Base-by-base conservation (phyloP, 1,140 invertebrate genomes). In the Metaphire vulgaris region DNA sequence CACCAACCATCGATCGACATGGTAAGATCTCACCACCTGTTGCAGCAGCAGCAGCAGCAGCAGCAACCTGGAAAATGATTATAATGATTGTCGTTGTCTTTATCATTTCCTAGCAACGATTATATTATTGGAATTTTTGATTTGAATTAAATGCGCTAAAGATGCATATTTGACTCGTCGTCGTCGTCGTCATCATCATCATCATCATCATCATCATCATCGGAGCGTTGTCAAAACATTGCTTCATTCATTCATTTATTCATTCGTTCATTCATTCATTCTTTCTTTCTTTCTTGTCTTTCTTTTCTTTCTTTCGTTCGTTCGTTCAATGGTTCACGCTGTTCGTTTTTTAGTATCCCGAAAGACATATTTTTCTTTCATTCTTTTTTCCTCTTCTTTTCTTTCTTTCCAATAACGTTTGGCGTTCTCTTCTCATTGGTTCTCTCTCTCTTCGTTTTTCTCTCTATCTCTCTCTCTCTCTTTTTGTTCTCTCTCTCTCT, bases 361-460 rank as follows among this genome's bases (percentile, higher is more conserved):
- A 56, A 21, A 95, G 95, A 87, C 96, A 98, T 88, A 89, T 98
- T 78, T 98, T 98, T 73, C 31, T 1, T 21, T 72, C n/a, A 2
- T 12, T 72, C n/a, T 30, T 12, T 72, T 15, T 30, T 12, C 33
- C n/a, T 30, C 12, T 72, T 6, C 6, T 12, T 72, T 15, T 30
- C 16, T 69, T 6, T 69, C n/a, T 69, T 6, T 69, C 12, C 28
- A 31, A 6, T 26, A 6, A 6, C 6, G n/a, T 26, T 26, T 31
- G n/a, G 2, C n/a, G 6, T 2, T 28, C 30, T 69, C 2, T 69
- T 69, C n/a, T 28, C 30, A 14, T 69, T 31, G 6, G 2, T 14
- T 69, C 67, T 28, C n/a, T 69, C 28, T 65, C 26, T 28, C 1
- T 33, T 56, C 34, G 68, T 77, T 56, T 77, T 2, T 12, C 41